These are phyloP conservation scores for Potamarius usumacintae DNA, from an alignment of 2,113 vertebrate species.

Conservation along the genomic window DNA sequence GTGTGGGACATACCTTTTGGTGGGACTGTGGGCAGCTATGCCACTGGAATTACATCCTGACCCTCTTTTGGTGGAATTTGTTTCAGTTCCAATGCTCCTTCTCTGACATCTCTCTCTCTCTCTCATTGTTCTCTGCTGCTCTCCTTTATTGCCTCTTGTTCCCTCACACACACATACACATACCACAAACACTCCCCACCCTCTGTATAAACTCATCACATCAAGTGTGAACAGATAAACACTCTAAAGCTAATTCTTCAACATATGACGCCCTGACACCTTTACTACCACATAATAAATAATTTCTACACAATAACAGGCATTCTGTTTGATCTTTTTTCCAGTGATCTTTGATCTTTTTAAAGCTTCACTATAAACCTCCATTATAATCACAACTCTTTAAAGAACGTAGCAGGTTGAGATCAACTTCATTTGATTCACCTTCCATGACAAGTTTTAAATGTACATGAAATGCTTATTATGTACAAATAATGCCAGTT, in stretches of 20 bases:
- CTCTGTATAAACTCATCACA: slow-evolving; percentile 20
- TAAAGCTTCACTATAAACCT: neutral
- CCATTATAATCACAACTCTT: neutral
- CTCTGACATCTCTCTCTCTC: neutral
- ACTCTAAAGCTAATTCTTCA: neutral
- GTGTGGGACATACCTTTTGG: too few species aligned
- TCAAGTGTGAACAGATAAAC: slow-evolving; percentile 31
- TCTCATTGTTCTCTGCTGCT: slow-evolving; percentile 24
- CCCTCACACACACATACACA: neutral
- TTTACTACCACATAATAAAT: neutral
- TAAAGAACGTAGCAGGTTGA: slow-evolving; percentile 5
- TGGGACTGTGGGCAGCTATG: too few species aligned
- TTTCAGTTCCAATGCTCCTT: too few species aligned
- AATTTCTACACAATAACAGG: neutral
- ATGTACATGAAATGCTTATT: neutral
- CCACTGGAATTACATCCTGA: too few species aligned
- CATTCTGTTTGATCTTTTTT: too few species aligned
- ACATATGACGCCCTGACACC: neutral
- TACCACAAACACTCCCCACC: slow-evolving; percentile 3
- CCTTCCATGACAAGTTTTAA: neutral
- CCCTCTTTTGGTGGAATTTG: too few species aligned
- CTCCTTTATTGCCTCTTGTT: neutral
- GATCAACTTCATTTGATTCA: neutral
- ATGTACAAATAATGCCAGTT: neutral
- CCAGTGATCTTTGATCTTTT: slow-evolving; percentile 3